phyloP scores from a whole-genome alignment of 2,888 invertebrate species.

The Scrobipalpa atriplicella region DNA sequence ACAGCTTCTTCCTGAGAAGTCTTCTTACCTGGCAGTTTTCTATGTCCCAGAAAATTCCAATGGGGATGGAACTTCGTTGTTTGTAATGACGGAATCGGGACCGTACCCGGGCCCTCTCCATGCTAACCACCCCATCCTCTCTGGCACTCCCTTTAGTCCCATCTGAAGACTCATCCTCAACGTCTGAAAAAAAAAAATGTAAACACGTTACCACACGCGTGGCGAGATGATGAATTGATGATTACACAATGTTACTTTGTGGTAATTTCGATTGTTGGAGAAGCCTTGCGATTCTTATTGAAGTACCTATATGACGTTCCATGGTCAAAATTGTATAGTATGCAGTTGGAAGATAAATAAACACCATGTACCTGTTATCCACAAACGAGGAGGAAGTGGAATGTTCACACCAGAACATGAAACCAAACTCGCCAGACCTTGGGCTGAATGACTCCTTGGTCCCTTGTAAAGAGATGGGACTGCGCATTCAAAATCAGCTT shows the following conservation, averaged over 20 bases:
- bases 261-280: background rate
- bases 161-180: constrained; percentile 75
- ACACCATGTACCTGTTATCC: constrained; percentile 69
- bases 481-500: constrained; percentile 50
- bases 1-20: too few relatives aligned
- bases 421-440: constrained; percentile 65
- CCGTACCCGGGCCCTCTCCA: constrained; percentile 65
- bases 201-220: constrained; percentile 10
- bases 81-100: constrained; percentile 72
- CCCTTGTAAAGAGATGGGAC: constrained; percentile 48
- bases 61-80: constrained; percentile 73
- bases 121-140: constrained; percentile 57
- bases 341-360: background rate
- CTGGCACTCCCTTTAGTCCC: constrained; percentile 54
- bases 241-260: constrained; percentile 10
- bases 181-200: constrained; percentile 52
- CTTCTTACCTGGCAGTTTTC: constrained; percentile 90
- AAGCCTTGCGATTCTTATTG: background rate
- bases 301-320: background rate
- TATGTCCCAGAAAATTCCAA: constrained; percentile 97
- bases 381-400: constrained; percentile 77
- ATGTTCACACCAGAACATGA: constrained; percentile 73
- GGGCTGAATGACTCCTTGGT: constrained; percentile 71
- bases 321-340: background rate
- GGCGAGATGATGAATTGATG: background rate